Evolutionary conservation across 2,113 vertebrate species (phyloP).

Genomic region (Nesoenas mayeri): DNA sequence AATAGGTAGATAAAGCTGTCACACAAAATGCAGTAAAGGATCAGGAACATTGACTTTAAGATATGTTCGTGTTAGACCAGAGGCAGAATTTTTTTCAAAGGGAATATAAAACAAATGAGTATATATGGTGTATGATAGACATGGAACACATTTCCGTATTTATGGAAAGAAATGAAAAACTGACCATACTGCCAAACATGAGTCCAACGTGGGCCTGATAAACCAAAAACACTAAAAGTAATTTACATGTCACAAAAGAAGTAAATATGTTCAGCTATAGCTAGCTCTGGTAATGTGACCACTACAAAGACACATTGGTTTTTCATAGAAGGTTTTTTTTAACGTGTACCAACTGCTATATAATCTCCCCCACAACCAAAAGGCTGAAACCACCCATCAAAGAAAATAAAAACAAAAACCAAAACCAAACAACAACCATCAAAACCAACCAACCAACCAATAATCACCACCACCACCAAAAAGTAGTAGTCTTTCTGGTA

Average conservation of each 20-base stretch:
- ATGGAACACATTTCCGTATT: background rate
- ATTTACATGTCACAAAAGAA: background rate
- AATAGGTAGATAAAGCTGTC: slow-evolving; percentile 37
- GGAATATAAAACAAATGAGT: background rate
- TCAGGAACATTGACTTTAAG: background rate
- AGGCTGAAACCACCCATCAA: background rate
- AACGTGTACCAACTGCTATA: background rate
- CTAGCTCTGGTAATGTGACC: background rate
- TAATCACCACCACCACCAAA: too few species aligned
- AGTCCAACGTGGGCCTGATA: background rate
- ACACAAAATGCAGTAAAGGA: background rate
- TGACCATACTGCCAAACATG: background rate
- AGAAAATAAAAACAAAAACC: too few species aligned
- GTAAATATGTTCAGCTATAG: background rate
- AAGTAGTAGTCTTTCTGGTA: background rate
- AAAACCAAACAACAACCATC: too few species aligned
- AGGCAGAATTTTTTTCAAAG: background rate
- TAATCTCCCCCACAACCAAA: background rate
- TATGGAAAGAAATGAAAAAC: background rate
- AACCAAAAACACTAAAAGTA: background rate
- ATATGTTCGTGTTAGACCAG: background rate
- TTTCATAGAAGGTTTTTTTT: background rate
- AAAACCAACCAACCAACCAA: too few species aligned
- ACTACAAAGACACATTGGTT: background rate
- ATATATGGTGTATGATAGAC: background rate